Evolutionary conservation across 2,888 invertebrate species (phyloP).

Genomic region (Loripinus fragilis): DNA sequence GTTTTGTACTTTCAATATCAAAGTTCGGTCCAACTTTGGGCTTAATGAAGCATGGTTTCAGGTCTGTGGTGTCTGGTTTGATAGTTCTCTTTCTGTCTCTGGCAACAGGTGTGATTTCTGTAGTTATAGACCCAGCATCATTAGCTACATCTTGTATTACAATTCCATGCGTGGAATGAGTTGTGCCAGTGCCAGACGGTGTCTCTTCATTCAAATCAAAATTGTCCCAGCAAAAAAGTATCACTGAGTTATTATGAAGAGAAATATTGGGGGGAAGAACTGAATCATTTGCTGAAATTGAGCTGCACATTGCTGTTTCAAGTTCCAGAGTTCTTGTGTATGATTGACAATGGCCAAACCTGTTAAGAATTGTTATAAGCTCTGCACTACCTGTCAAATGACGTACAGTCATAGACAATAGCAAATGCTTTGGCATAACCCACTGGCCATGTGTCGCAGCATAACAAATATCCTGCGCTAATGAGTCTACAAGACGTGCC

Average conservation of each 20-base stretch:
- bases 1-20: not conserved
- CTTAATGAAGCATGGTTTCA: not conserved
- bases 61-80: not conserved
- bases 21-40: not conserved
- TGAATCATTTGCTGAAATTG: constrained; percentile 4
- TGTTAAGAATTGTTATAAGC: constrained; percentile 46
- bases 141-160: constrained; percentile 46
- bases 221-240: constrained; percentile 55
- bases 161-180: constrained; percentile 46
- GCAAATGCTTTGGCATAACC: constrained; percentile 28
- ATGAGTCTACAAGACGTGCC: constrained; percentile 16
- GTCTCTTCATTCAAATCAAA: constrained; percentile 55
- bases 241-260: constrained; percentile 37
- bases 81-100: not conserved
- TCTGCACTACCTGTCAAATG: constrained; percentile 55
- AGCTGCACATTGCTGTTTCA: constrained; percentile 53
- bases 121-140: not conserved
- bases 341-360: constrained; percentile 44
- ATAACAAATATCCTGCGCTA: constrained; percentile 32
- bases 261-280: constrained; percentile 37
- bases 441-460: constrained; percentile 23
- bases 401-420: constrained; percentile 22
- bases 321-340: constrained; percentile 37
- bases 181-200: constrained; percentile 47
- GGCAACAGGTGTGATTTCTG: not conserved